Evolutionary conservation across 2,113 vertebrate genomes (phyloP), one percentile per base, ranked within the genome.

Genomic region (Siphamia tubifer): DNA sequence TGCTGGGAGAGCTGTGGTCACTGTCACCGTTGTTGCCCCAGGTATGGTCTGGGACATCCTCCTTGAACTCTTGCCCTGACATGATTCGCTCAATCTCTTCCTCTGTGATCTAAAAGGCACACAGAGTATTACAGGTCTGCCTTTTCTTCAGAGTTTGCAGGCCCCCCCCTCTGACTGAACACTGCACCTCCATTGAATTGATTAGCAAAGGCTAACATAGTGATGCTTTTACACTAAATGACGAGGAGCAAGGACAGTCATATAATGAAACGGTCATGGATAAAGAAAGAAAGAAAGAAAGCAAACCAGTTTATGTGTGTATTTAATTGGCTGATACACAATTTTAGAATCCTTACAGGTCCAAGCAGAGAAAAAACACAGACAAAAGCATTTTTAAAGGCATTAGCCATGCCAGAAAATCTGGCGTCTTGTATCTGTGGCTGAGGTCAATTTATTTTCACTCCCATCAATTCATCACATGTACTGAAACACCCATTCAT

Each of bases 11-110:
- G 86, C 98, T 99, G 63, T 98, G 95, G 92, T 99, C 95, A 5
- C 98, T 98, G 93, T 99, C 97, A 5, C 97, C 96, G 0, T 98
- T 97, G 94, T 95, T 98, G 85, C 94, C 96, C 97, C 97, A 98
- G 51, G 94, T 94, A 81, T 96, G 91, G 61, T 93, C 92, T 0
- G 92, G 91, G 58, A 94, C 94, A 3, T 99, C 98, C 87, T 98
- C 98, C 88, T 99, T 96, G 90, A 99, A 99, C 88, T 99, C 98
- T 90, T 99, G 96, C 38, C 98, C 98, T 24, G 98, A 96, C 98
- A 99, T 99, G 85, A 99, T 99, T 60, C 97, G 92, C 81, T 99
- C 98, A 1, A 99, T 99, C 91, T 99, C 98, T 78, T 99, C 97
- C 74, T 98, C 98, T 0, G 98, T 96, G 87, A 99, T 99, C 97